Evolutionary conservation across 2,113 vertebrate genomes (phyloP).

Genomic region (Chaetops frenatus): DNA sequence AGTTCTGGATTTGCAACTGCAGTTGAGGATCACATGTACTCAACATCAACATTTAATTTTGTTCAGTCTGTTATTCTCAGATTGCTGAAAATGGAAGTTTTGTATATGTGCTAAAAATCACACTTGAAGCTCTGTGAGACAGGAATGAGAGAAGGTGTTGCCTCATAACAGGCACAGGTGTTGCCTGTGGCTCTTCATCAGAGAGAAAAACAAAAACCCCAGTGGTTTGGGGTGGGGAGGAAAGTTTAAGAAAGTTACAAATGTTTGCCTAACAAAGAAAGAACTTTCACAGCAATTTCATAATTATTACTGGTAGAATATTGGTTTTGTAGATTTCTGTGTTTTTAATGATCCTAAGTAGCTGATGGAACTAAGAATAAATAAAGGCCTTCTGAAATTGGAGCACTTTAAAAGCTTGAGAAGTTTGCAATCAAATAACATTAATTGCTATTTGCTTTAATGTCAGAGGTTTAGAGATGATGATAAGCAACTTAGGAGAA

Average conservation of each 20-base stretch:
- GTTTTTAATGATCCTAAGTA: background rate
- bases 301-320: background rate
- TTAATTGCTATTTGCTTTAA: background rate
- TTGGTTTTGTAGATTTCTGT: background rate
- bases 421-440: background rate
- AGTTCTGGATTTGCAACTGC: background rate
- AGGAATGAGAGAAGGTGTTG: background rate
- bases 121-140: background rate
- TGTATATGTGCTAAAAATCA: background rate
- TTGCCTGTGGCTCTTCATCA: background rate
- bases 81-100: background rate
- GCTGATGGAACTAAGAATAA: background rate
- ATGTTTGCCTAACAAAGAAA: background rate
- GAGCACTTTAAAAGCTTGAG: background rate
- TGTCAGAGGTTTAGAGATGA: background rate
- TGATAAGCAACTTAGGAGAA: background rate
- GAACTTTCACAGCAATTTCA: background rate
- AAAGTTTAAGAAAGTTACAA: background rate
- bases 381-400: background rate
- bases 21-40: background rate
- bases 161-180: no score
- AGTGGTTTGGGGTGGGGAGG: rapidly evolving
- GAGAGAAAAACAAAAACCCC: background rate
- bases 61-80: background rate
- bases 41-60: background rate